Percentiles rank a stretch among this genome's conserved stretches.
Conservation (phyloP, 2,113 vertebrate genomes). For the Myodes glareolus region DNA sequence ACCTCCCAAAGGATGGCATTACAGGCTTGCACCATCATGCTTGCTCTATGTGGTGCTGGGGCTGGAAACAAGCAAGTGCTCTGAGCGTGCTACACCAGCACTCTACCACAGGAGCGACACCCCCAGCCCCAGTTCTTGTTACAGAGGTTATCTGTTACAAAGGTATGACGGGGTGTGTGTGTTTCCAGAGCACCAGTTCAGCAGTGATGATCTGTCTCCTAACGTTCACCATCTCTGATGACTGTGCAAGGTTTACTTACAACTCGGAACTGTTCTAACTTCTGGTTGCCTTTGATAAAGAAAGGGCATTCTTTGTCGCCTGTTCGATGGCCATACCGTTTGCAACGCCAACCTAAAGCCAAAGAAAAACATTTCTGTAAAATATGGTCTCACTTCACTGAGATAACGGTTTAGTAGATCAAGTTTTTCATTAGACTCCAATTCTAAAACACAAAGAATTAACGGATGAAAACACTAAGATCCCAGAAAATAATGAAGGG, state of each 20-base stretch:
- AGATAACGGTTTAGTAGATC: neutral
- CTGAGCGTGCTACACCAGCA: too few relatives aligned
- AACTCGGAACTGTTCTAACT: neutral
- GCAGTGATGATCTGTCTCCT: neutral
- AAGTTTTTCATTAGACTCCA: neutral
- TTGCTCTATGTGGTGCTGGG: too few relatives aligned
- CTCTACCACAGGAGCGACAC: neutral
- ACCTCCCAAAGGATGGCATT: neutral
- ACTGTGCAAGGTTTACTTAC: neutral
- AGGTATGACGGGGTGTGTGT: too few relatives aligned
- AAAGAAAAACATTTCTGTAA: neutral
- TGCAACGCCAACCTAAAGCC: conserved; percentile 23
- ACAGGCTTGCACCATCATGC: too few relatives aligned
- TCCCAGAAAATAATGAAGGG: neutral
- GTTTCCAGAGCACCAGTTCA: neutral
- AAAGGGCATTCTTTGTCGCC: conserved; percentile 10
- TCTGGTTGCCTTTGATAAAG: conserved; percentile 28
- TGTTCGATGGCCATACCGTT: conserved; percentile 2
- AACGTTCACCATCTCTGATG: neutral
- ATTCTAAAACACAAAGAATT: neutral
- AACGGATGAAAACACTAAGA: neutral
- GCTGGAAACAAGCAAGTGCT: neutral
- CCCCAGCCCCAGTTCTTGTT: neutral
- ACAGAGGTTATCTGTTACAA: neutral
- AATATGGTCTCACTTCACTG: neutral